Conservation (phyloP, 2,888 invertebrate species). For the Dilophus febrilis region DNA sequence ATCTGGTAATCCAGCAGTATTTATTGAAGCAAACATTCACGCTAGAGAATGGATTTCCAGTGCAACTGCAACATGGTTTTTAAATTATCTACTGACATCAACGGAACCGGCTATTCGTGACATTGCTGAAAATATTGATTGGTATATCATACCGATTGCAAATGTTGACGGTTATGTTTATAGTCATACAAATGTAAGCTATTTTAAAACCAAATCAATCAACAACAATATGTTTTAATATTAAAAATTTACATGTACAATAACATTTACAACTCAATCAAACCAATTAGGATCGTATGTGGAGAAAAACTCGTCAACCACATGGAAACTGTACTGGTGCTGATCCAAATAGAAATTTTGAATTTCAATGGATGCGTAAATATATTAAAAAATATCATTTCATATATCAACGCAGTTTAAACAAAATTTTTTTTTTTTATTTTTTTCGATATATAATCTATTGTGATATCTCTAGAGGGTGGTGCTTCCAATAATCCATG, state of each 20-base stretch:
- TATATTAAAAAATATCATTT: neutral
- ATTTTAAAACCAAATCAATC: too few relatives aligned
- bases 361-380: conserved; percentile 20
- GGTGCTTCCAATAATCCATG: conserved; percentile 33
- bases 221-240: too few relatives aligned
- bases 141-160: conserved; percentile 54
- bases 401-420: too few relatives aligned
- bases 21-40: conserved; percentile 48
- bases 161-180: conserved; percentile 63
- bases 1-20: conserved; percentile 34
- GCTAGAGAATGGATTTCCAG: conserved; percentile 59
- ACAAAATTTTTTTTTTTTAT: too few relatives aligned
- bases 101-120: conserved; percentile 33
- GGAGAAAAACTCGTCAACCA: conserved; percentile 46
- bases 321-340: conserved; percentile 23
- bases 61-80: conserved; percentile 48
- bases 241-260: too few relatives aligned
- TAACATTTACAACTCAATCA: too few relatives aligned
- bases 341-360: conserved; percentile 28
- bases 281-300: conserved; percentile 40
- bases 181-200: conserved; percentile 40
- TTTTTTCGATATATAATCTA: conserved; percentile 14
- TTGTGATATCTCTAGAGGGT: conserved; percentile 18
- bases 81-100: conserved; percentile 51
- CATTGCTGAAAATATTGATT: conserved; percentile 48